Conservation (phyloP, 1,140 invertebrate genomes). For the Harlomillsia oculata region DNA sequence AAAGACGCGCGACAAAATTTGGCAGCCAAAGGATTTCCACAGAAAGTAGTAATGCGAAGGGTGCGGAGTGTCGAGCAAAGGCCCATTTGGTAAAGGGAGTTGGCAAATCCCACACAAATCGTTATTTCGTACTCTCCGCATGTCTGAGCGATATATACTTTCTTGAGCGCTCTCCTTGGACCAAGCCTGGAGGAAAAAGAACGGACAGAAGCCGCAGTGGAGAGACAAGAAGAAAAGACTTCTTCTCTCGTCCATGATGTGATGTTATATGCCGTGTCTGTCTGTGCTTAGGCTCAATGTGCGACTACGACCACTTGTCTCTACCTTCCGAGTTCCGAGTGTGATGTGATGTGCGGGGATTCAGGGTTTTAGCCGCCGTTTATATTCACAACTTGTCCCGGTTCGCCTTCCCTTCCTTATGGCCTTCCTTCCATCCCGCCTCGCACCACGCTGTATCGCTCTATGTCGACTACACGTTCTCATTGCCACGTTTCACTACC, state of each 20-base stretch:
- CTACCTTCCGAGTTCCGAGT: too few species aligned
- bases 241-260: slow-evolving; percentile 2
- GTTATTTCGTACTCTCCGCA: slow-evolving; percentile 17
- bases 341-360: slow-evolving; percentile 15
- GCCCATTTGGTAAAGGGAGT: slow-evolving; percentile 9
- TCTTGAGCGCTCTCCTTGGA: too few species aligned
- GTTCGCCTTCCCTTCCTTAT: background rate
- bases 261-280: too few species aligned
- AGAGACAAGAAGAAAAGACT: background rate
- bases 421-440: background rate
- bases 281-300: too few species aligned
- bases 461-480: too few species aligned
- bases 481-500: too few species aligned
- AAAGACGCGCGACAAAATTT: too few species aligned
- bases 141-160: slow-evolving; percentile 8
- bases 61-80: background rate
- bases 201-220: too few species aligned
- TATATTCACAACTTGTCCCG: slow-evolving; percentile 24
- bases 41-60: slow-evolving; percentile 7
- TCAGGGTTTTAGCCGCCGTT: slow-evolving; percentile 21
- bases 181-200: too few species aligned
- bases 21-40: too few species aligned
- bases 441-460: background rate
- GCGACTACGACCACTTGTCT: background rate
- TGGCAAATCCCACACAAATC: slow-evolving; percentile 25